These are phyloP conservation scores for Podargus strigoides DNA, from an alignment of 2,797 vertebrate species.

Conservation along the genomic window DNA sequence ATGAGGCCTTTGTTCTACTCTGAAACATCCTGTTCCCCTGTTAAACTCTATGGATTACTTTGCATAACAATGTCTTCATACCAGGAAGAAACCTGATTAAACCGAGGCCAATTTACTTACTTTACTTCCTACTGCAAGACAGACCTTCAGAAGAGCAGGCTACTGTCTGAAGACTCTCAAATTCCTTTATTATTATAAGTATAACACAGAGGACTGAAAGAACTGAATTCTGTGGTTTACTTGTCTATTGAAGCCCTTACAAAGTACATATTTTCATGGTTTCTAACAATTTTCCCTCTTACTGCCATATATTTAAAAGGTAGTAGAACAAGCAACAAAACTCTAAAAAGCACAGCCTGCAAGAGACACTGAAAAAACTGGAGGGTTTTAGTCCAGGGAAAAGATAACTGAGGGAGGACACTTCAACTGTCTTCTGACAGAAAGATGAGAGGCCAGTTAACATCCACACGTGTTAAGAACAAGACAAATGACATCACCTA, in stretches of 20 bases:
- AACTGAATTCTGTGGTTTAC: background rate
- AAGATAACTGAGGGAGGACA: background rate
- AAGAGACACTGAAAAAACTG: background rate
- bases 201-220: background rate
- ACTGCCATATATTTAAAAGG: background rate
- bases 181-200: background rate
- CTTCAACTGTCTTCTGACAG: background rate
- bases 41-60: background rate
- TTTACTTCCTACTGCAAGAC: background rate
- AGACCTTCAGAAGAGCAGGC: background rate
- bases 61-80: background rate
- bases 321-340: background rate
- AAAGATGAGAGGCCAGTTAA: background rate
- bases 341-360: background rate
- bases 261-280: background rate
- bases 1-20: background rate
- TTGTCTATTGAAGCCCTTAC: background rate
- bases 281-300: background rate
- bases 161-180: background rate
- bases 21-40: background rate
- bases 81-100: slow-evolving; percentile 13
- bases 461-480: background rate
- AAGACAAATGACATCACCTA: background rate
- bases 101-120: background rate
- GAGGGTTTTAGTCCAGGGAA: background rate